Evolutionary conservation across 2,797 vertebrate genomes (phyloP), one percentile per base, ranked within the genome.

Genomic region (Anguilla marmorata): DNA sequence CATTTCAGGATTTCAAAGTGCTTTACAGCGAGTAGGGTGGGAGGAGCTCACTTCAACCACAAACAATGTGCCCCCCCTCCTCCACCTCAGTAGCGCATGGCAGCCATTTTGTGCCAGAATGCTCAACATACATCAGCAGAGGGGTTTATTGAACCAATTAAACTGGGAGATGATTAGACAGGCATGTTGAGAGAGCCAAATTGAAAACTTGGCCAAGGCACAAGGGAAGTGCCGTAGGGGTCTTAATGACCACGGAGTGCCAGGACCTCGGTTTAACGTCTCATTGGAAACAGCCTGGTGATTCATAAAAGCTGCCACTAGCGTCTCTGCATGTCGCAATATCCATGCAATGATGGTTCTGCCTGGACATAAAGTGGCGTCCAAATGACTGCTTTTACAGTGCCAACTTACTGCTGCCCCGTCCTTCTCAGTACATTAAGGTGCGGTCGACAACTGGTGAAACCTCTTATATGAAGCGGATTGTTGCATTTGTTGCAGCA

Each of bases 21-120:
- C 6, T 24, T 63, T 24, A 19, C 21, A 24, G 58, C 21, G 16
- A 63, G 3, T 63, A 63, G 58, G 58, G 58, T 21, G 21, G 19
- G 21, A 19, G 6, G 63, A 27, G 63, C 63, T 63, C 58, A 63
- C 5, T 56, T 66, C 63, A 66, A 66, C n/a, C 63, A 27, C 63
- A 66, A 66, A 66, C 27, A 30, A 72, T 9, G 7, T 27, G 6
- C 30, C 21, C 9, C 8, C 6, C 66, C 54, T 3, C 37, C 37
- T 41, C 27, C 66, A 72, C 27, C n/a, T 79, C 30, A 37, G 16
- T 41, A 37, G 14, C 4, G 33, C 33, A 79, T 16, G 37, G 74
- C 74, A 79, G 33, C 74, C 74, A 79, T 79, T 79, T 79, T 79
- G 33, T 79, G 74, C 14, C 74, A 41, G 74, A 41, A 19, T 37